Percentiles rank a stretch among this genome's conserved stretches.
Conservation (phyloP, 2,113 vertebrate genomes). For the Aegotheles bennettii region DNA sequence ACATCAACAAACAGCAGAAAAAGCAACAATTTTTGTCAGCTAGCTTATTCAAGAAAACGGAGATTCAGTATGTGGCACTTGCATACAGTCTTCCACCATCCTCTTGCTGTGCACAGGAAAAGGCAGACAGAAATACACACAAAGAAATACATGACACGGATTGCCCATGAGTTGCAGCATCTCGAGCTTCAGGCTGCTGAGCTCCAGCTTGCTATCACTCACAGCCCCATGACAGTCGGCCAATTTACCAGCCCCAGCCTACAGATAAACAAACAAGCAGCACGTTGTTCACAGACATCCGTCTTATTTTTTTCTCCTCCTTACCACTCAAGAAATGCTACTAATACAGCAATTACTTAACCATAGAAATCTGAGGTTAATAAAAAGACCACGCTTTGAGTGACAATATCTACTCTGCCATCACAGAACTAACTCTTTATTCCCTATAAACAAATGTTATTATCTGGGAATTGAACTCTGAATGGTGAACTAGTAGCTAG, state of each 20-base stretch:
- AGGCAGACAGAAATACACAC: rapidly evolving
- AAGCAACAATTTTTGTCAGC: neutral
- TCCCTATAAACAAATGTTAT: slow-evolving; percentile 50
- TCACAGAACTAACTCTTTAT: slow-evolving; percentile 2
- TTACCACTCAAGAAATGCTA: slow-evolving; percentile 17
- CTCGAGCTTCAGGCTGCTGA: neutral
- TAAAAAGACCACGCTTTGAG: slow-evolving; percentile 24
- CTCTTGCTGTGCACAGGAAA: neutral
- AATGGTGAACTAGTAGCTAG: slow-evolving; percentile 16
- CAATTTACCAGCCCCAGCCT: neutral
- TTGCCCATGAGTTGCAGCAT: rapidly evolving
- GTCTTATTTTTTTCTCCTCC: neutral
- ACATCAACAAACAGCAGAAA: neutral
- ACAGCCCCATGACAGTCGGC: neutral
- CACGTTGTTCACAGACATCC: neutral
- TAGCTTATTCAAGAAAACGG: rapidly evolving
- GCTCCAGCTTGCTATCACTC: neutral
- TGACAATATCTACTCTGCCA: slow-evolving; percentile 46
- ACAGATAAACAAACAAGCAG: slow-evolving; percentile 21
- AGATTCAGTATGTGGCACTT: rapidly evolving
- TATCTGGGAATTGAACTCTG: slow-evolving; percentile 42
- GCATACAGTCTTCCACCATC: rapidly evolving
- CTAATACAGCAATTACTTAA: slow-evolving; percentile 56
- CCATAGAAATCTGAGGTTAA: slow-evolving; percentile 43
- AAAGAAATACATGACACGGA: rapidly evolving